These are phyloP conservation scores for Eristalis pertinax DNA, from an alignment of 2,888 invertebrate species.

Conservation along the genomic window DNA sequence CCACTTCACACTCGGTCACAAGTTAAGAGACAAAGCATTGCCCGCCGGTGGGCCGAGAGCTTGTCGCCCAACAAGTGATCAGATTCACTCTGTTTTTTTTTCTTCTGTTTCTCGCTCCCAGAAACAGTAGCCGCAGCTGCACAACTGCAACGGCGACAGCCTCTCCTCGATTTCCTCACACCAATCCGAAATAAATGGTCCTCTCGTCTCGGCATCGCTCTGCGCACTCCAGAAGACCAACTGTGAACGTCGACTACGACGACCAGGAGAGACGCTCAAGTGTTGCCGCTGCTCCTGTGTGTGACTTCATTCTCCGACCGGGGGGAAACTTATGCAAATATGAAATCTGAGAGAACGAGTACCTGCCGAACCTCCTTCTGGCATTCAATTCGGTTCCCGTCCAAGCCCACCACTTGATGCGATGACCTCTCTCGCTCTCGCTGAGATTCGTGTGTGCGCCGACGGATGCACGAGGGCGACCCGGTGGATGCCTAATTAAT, in stretches of 20 bases:
- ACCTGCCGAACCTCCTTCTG: constrained; percentile 7
- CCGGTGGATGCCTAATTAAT: constrained; percentile 44
- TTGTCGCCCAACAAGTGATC: background rate
- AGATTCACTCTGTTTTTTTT: background rate
- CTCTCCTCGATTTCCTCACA: constrained; percentile 57
- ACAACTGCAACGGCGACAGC: background rate
- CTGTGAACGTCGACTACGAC: no score
- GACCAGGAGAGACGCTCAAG: constrained; percentile 33
- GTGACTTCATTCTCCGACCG: background rate
- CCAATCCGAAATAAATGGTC: constrained; percentile 9
- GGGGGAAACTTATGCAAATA: constrained; percentile 61
- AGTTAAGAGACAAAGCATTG: background rate
- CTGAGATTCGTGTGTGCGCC: constrained; percentile 27
- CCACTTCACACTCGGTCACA: background rate
- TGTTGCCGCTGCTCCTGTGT: constrained; percentile 2
- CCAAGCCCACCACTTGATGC: constrained; percentile 32
- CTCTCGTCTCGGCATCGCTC: background rate
- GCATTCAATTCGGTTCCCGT: constrained; percentile 23
- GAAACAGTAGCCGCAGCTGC: constrained; percentile 1
- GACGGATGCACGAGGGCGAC: constrained; percentile 11
- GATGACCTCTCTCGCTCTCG: constrained; percentile 13
- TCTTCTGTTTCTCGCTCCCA: no score
- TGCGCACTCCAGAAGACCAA: constrained; percentile 28
- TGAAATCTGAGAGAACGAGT: constrained; percentile 56
- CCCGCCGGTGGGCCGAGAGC: background rate